A percentile compares a stretch with the other conserved stretches of the same genome.
phyloP scores from a whole-genome alignment of 2,797 vertebrate species.

The Saxicola maurus region DNA sequence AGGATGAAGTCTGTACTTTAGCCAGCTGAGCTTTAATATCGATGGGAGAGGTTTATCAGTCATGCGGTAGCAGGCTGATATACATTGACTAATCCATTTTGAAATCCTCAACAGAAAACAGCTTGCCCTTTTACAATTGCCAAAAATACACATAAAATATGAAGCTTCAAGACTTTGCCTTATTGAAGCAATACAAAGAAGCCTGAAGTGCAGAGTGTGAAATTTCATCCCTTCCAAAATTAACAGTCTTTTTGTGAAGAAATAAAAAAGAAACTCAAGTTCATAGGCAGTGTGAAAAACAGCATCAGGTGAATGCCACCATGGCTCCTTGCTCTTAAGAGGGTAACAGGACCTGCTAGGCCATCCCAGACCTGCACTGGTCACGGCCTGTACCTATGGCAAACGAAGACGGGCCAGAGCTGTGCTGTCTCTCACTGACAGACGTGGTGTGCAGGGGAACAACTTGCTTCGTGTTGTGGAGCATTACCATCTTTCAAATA shows the following conservation, averaged over 20 bases:
- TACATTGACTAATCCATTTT: constrained; percentile 31
- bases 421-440: fast-evolving
- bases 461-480: fast-evolving
- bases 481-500: not conserved
- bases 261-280: not conserved
- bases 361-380: not conserved
- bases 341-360: not conserved
- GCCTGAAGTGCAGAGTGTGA: not conserved
- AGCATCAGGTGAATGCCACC: not conserved
- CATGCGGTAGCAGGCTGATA: constrained; percentile 33
- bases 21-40: constrained; percentile 11
- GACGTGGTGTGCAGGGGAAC: fast-evolving
- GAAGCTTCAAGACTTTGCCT: constrained; percentile 6
- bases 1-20: constrained; percentile 2
- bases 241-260: not conserved
- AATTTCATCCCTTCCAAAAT: not conserved
- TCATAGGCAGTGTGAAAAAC: not conserved
- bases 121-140: not conserved
- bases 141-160: constrained; percentile 21
- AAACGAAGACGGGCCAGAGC: not conserved
- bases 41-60: constrained; percentile 27
- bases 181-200: not conserved
- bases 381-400: fast-evolving
- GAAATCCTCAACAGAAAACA: constrained; percentile 23
- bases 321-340: not conserved